Percentiles rank a stretch among this genome's conserved stretches.
phyloP scores from a whole-genome alignment of 2,113 vertebrate genomes.

The Coryphaenoides rupestris region DNA sequence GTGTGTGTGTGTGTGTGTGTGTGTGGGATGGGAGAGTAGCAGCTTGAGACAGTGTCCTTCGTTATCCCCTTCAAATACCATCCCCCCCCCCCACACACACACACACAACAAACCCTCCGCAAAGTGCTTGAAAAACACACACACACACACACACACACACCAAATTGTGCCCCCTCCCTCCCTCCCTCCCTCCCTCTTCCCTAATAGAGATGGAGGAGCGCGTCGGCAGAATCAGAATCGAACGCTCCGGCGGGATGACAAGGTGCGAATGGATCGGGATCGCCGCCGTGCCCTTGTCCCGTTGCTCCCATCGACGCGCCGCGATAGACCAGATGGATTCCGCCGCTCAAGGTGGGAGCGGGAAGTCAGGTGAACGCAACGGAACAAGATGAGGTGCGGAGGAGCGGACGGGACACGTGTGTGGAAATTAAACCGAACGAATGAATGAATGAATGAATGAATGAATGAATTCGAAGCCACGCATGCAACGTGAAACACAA shows the following conservation, averaged over 20 bases:
- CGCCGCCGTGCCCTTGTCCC: conserved; percentile 64
- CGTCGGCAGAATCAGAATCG: conserved; percentile 67
- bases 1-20: too few relatives aligned
- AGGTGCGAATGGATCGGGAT: conserved; percentile 66
- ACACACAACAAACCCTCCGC: too few relatives aligned
- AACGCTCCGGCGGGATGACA: conserved; percentile 69
- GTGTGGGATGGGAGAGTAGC: conserved; percentile 25
- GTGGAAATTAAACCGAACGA: too few relatives aligned
- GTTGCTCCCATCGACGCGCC: conserved; percentile 59
- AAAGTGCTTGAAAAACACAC: too few relatives aligned
- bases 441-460: too few relatives aligned
- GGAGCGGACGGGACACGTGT: too few relatives aligned
- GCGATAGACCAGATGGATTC: conserved; percentile 52
- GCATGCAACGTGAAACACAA: too few relatives aligned
- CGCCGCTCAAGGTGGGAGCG: conserved; percentile 24
- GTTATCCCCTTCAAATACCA: neutral
- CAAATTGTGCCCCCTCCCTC: too few relatives aligned
- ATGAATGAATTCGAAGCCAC: neutral
- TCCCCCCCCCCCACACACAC: neutral
- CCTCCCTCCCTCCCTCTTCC: conserved; percentile 53
- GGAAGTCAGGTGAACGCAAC: conserved; percentile 31
- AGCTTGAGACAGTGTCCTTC: neutral
- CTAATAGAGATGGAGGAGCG: conserved; percentile 78
- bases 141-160: neutral
- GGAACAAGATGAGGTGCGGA: too few relatives aligned